Percentiles rank a stretch among this genome's conserved stretches.
These are phyloP conservation scores for Neoniphon sammara DNA, from an alignment of 2,797 vertebrate species.

Conservation along the genomic window DNA sequence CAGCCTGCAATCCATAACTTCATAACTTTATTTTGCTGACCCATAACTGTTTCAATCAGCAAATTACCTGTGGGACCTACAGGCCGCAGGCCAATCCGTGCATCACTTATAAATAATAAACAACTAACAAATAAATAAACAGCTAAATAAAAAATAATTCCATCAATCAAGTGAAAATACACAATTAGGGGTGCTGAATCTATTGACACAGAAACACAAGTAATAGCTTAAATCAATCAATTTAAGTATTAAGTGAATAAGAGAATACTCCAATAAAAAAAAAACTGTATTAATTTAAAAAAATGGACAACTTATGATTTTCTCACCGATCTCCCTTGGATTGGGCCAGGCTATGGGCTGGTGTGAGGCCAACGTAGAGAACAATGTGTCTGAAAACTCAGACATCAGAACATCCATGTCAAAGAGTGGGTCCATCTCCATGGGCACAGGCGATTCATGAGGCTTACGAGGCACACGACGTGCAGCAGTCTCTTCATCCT, in stretches of 20 bases:
- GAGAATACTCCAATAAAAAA: background rate
- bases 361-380: slow-evolving; percentile 95
- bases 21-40: too few relatives aligned
- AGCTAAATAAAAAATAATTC: too few relatives aligned
- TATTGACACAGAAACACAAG: background rate
- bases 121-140: too few relatives aligned
- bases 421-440: slow-evolving; percentile 95
- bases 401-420: slow-evolving; percentile 98
- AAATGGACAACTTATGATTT: slow-evolving; percentile 4
- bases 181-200: background rate
- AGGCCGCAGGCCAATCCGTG: too few relatives aligned
- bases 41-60: too few relatives aligned
- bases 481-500: slow-evolving; percentile 91
- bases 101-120: too few relatives aligned
- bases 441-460: slow-evolving; percentile 88
- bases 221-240: background rate
- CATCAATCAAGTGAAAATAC: too few relatives aligned
- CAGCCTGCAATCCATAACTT: too few relatives aligned
- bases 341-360: slow-evolving; percentile 92
- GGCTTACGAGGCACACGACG: slow-evolving; percentile 82
- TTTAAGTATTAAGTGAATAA: background rate
- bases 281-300: background rate
- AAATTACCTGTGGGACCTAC: too few relatives aligned
- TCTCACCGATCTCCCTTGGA: slow-evolving; percentile 93
- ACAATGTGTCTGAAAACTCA: slow-evolving; percentile 95